Conservation (phyloP, 2,888 invertebrate genomes). For the Dexiosoma caninum region DNA sequence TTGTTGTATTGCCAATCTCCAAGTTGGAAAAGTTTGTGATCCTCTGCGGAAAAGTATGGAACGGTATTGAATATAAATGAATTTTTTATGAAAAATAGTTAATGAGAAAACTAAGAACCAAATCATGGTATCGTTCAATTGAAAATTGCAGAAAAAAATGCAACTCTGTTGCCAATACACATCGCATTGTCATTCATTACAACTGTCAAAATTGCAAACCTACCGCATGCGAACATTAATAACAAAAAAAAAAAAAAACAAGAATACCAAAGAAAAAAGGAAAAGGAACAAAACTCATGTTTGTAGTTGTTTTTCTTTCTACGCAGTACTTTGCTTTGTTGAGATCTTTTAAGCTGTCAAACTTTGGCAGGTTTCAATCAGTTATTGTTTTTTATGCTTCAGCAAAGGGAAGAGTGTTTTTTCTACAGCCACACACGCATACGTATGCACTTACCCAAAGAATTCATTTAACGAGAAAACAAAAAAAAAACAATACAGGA, state of each 20-base stretch:
- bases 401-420: constrained; percentile 18
- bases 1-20: too few species aligned
- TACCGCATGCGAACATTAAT: constrained; percentile 74
- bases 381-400: constrained; percentile 22
- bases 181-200: constrained; percentile 64
- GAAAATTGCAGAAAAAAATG: constrained; percentile 18
- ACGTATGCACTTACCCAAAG: background rate
- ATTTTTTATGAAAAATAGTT: background rate
- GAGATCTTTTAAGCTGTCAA: constrained; percentile 67
- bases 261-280: too few species aligned
- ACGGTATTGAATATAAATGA: background rate
- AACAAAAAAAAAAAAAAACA: too few species aligned
- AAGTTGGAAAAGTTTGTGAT: background rate
- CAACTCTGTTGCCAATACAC: constrained; percentile 55
- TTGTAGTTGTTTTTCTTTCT: constrained; percentile 26
- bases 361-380: constrained; percentile 75
- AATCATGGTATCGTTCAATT: background rate
- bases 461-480: too few species aligned
- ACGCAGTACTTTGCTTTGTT: constrained; percentile 1
- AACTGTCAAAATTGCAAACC: constrained; percentile 67
- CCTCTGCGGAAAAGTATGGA: background rate
- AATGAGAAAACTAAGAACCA: background rate
- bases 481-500: background rate
- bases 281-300: constrained; percentile 42
- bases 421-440: background rate